A percentile compares a stretch with the other conserved stretches of the same genome.
Evolutionary conservation across 2,797 vertebrate genomes (phyloP).

Genomic region (Tapera naevia): DNA sequence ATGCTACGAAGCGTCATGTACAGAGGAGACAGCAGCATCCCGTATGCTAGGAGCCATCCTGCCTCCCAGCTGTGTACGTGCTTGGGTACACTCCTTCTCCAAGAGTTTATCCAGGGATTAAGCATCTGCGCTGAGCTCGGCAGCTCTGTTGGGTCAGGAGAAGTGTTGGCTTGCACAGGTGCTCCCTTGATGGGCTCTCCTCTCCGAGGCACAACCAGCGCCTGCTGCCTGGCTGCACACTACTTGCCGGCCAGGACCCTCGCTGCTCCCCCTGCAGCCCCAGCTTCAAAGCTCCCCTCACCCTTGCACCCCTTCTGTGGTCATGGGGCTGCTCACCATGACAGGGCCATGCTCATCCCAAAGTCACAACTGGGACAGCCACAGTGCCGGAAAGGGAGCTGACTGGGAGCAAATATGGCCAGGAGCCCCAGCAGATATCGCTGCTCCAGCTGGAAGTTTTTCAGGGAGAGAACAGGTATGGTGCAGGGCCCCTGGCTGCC

Average conservation of each 20-base stretch:
- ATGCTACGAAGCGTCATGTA: rapidly evolving
- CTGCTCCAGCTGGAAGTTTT: neutral
- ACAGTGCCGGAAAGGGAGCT: neutral
- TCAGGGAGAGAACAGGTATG: neutral
- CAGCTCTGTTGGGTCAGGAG: neutral
- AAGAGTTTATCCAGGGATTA: neutral
- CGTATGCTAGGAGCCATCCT: rapidly evolving
- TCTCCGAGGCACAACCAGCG: neutral
- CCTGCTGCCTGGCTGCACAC: neutral
- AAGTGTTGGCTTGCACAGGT: rapidly evolving
- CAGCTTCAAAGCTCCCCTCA: rapidly evolving
- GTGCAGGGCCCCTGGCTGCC: rapidly evolving
- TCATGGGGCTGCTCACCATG: rapidly evolving
- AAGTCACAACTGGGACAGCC: neutral
- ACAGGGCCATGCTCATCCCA: rapidly evolving
- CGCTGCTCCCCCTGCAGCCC: rapidly evolving
- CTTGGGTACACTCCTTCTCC: neutral
- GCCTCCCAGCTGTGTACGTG: neutral
- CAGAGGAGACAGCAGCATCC: neutral
- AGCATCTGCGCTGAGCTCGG: neutral
- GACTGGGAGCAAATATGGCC: rapidly evolving
- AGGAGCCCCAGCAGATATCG: rapidly evolving
- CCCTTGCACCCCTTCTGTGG: neutral
- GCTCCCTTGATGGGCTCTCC: no score
- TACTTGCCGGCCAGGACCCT: neutral